A percentile compares a stretch with the other conserved stretches of the same genome.
phyloP scores from a whole-genome alignment of 2,888 invertebrate genomes.

The Xylota sylvarum region DNA sequence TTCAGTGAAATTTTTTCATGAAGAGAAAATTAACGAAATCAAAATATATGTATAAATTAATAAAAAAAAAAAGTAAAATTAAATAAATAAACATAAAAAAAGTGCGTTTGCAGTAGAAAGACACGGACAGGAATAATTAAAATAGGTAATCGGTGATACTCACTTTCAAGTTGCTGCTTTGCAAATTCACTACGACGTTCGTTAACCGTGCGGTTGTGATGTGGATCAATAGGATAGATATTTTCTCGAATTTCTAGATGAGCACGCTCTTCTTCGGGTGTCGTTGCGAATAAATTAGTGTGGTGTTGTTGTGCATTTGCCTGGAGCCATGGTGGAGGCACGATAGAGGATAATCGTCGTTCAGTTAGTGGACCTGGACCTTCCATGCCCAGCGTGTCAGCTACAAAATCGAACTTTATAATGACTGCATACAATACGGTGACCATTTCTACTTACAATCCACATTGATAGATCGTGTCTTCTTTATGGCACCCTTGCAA shows the following conservation, averaged over 20 bases:
- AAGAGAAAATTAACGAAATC: slow-evolving; percentile 63
- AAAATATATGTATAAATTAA: slow-evolving; percentile 43
- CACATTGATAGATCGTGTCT: slow-evolving; percentile 96
- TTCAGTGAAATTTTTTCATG: slow-evolving; percentile 36
- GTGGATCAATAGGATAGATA: slow-evolving; percentile 83
- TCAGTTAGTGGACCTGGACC: slow-evolving; percentile 86
- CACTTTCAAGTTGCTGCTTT: slow-evolving; percentile 83
- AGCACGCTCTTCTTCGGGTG: slow-evolving; percentile 82
- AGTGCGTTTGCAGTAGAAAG: not conserved
- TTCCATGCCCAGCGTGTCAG: slow-evolving; percentile 93
- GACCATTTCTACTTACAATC: slow-evolving; percentile 88
- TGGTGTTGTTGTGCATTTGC: slow-evolving; percentile 80
- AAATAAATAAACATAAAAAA: slow-evolving; percentile 27
- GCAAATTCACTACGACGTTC: slow-evolving; percentile 84
- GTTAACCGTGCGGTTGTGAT: slow-evolving; percentile 82
- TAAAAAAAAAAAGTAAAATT: slow-evolving; percentile 38
- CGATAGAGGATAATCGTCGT: slow-evolving; percentile 86
- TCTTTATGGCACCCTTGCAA: slow-evolving; percentile 96
- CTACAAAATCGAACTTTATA: slow-evolving; percentile 84
- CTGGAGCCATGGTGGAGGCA: slow-evolving; percentile 85
- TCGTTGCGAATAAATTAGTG: slow-evolving; percentile 81
- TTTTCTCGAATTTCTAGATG: slow-evolving; percentile 81
- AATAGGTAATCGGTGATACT: slow-evolving; percentile 76
- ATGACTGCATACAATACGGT: not conserved
- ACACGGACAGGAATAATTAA: not conserved